Evolutionary conservation across 2,888 invertebrate species (phyloP).

Genomic region (Andrena bucephala): DNA sequence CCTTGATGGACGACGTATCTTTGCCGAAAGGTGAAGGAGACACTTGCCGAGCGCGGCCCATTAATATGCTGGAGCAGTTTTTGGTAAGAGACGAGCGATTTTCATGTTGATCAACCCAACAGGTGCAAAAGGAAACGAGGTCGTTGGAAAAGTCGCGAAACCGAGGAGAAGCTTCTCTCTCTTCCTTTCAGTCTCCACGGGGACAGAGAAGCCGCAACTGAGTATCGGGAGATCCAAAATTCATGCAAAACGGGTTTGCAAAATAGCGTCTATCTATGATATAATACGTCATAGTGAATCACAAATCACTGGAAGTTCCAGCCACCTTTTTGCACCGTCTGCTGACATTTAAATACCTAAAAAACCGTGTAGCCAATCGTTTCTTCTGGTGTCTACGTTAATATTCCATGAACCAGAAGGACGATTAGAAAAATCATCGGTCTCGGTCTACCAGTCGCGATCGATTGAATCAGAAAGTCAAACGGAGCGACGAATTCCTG

Average conservation of each 20-base stretch:
- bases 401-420: background rate
- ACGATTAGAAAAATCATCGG: background rate
- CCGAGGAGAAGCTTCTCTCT: slow-evolving; percentile 17
- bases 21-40: slow-evolving; percentile 68
- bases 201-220: background rate
- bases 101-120: slow-evolving; percentile 44
- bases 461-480: slow-evolving; percentile 34
- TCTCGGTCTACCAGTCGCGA: background rate
- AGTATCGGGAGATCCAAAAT: background rate
- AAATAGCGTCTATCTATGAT: slow-evolving; percentile 6
- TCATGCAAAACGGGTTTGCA: slow-evolving; percentile 13
- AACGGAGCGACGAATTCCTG: slow-evolving; percentile 31
- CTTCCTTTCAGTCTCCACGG: background rate
- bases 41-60: slow-evolving; percentile 20
- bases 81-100: slow-evolving; percentile 55
- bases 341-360: background rate
- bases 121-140: slow-evolving; percentile 33
- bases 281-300: slow-evolving; percentile 17
- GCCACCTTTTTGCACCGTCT: background rate
- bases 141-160: slow-evolving; percentile 47
- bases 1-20: slow-evolving; percentile 67
- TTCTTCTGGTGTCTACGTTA: background rate
- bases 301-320: background rate
- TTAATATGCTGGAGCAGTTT: slow-evolving; percentile 60
- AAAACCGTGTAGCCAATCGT: background rate